Base-by-base conservation (phyloP, 2,888 invertebrate species). In the Barypeithes pellucidus region DNA sequence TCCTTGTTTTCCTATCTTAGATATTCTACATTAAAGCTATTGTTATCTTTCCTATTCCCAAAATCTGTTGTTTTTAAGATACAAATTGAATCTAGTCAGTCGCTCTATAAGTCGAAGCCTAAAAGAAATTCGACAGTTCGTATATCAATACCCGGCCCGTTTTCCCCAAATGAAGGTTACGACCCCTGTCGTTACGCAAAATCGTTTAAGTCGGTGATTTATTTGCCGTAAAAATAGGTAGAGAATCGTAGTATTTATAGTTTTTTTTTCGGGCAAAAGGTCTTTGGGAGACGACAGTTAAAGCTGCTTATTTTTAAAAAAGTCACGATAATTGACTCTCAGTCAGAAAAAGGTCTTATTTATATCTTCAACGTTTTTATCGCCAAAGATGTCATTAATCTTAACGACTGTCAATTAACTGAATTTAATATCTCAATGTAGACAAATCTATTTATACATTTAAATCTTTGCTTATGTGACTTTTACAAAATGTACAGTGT, bases 311-410 rank as follows among this genome's bases (percentile, higher is more conserved):
- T 52, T 63, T 63, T 65, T 65, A 59, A 71, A 70, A 65, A 71
- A 71, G 70, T 71, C 70, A 71, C 70, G 70, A 57, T 71, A 71
- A 71, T 71, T 71, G 70, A 63, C 63, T 45, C 54, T 65, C 45
- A 68, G 47, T 39, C 50, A 43, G 39, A 50, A 24, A 69, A 57
- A 39, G 65, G 52, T 65, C 52, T 65, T 65, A 65, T 65, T 65
- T 65, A 52, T 65, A 33, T 65, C 39, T 45, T n/a, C 9, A 18
- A n/a, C 36, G 65, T 47, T 47, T 24, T 39, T 65, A 65, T 33
- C 52, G 16, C 36, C 22, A 16, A 14, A 33, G 52, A 65, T 47
- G 36, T 65, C 65, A 22, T 18, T 45, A 33, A 52, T 65, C 20
- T 22, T 33, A 33, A 65, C 16, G 39, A 18, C 39, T 65, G 65